Base-by-base conservation (phyloP, 2,888 invertebrate species). In the Cheilosia scutellata region DNA sequence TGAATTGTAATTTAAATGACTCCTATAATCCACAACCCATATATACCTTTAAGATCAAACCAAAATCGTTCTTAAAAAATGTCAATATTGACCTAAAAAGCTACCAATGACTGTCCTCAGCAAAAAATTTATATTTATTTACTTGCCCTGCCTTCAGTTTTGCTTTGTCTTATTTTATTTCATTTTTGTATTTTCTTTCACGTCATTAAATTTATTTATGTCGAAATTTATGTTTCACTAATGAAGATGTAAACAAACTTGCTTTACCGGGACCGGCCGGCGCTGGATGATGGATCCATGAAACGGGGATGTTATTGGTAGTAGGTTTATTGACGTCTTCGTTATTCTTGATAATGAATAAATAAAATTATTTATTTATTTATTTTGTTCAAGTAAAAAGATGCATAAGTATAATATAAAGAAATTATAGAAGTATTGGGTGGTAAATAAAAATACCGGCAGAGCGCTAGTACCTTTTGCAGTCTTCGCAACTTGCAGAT, bases 211-310 rank as follows among this genome's bases (percentile, higher is more conserved):
- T 72, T 72, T 72, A 72, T 72, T 79, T 79, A 66, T 79, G 71
- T 79, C 66, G 72, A 79, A 49, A 71, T 71, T 71, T 57, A 49
- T 13, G 58, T n/a, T 66, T 29, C 33, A 63, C 68, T 79, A 78
- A 78, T 78, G 77, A 72, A 66, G 72, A 72, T 79, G 79, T 72
- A 79, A 79, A 79, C 72, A 79, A 79, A 71, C 65, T 71, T 77
- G 60, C 58, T 37, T 47, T 9, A 25, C 3, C 33, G 11, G 37
- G 37, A 37, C 11, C 11, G 37, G 37, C 27, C 31, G 42, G 42
- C 7, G 16, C 16, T 20, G 3, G n/a, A 42, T 13, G 9, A 20
- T n/a, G n/a, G n/a, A 7, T 44, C n/a, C 16, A 5, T 11, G 20
- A 20, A 20, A 47, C 9, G 7, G 47, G 16, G 3, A 47, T 1